Conservation (phyloP, 2,888 invertebrate species). For the Lamellibrachia columna region DNA sequence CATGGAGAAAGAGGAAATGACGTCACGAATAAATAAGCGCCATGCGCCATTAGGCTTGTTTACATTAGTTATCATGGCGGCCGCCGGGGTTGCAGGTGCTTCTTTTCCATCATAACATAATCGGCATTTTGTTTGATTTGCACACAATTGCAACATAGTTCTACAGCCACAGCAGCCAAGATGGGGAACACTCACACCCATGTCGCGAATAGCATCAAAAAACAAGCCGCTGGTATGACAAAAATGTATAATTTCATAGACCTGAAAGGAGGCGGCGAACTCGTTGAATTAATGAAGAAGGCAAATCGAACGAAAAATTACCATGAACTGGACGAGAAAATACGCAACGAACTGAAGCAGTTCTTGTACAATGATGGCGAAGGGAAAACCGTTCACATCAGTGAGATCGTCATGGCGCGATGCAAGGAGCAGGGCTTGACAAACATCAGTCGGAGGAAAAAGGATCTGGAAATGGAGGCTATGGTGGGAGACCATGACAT, state of each 20-base stretch:
- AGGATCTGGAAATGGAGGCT: constrained; percentile 25
- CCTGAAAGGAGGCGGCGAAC: constrained; percentile 76
- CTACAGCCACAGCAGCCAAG: background rate
- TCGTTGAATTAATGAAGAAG: constrained; percentile 60
- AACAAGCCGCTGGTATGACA: constrained; percentile 75
- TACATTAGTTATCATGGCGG: constrained; percentile 18
- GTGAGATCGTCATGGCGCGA: constrained; percentile 31
- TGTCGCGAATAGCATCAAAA: constrained; percentile 93
- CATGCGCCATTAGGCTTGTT: constrained; percentile 31
- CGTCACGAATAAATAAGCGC: constrained; percentile 7
- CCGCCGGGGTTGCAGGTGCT: background rate
- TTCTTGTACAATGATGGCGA: constrained; percentile 93
- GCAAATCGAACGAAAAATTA: constrained; percentile 44
- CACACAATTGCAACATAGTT: background rate
- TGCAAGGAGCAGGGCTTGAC: constrained; percentile 21
- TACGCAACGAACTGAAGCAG: constrained; percentile 85
- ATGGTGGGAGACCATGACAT: constrained; percentile 29
- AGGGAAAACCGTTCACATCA: constrained; percentile 71
- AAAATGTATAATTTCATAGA: constrained; percentile 36
- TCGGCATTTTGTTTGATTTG: background rate
- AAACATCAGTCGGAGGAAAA: background rate
- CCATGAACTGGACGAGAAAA: constrained; percentile 84
- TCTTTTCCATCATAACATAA: background rate
- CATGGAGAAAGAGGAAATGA: constrained; percentile 27
- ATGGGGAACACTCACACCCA: constrained; percentile 71